Evolutionary conservation across 2,888 invertebrate genomes (phyloP), one percentile per base, ranked within the genome.

Genomic region (Empis livida): DNA sequence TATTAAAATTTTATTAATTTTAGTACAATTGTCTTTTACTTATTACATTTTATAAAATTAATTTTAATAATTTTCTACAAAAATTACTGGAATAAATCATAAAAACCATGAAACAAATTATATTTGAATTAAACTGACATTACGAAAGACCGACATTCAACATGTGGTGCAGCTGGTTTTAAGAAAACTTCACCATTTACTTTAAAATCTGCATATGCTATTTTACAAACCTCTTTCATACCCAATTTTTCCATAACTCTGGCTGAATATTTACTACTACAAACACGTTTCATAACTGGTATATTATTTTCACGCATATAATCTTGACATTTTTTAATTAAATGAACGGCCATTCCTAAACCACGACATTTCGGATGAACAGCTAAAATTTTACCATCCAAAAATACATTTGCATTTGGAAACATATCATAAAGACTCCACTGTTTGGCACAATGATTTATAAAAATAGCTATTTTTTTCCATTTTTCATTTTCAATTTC

Each of bases 211-310:
- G 62, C 63, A 60, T 82, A 84, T 3, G 71, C 68, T 10, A 78
- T 66, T 37, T 71, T 70, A 63, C 78, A 80, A 46, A 78, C 71
- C 57, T 74, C 74, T 16, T 76, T 73, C 62, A 80, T 83, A 16
- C 80, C 82, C 6, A 78, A 66, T 53, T 75, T 73, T 49, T 76
- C 75, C 3, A 82, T 77, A 0, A 82, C 76, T 65, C 73, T 75
- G 0, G 81, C 81, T 1, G 83, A 82, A 63, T 75, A 84, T 46
- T 75, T 73, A 57, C 83, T 84, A 8, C n/a, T 5, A 44, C 84
- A 83, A 56, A 84, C 82, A 43, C 77, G 73, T 11, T 82, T 72
- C 43, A 82, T 70, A n/a, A 83, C 61, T 30, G 51, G 44, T 11
- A 56, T 54, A 6, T 51, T 43, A 42, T 56, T 45, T n/a, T 50